A percentile compares a stretch with the other conserved stretches of the same genome.
These are phyloP conservation scores for Parazoanthus atlanticus DNA, from an alignment of 92 coral and sea anemone genomes.

Conservation along the genomic window DNA sequence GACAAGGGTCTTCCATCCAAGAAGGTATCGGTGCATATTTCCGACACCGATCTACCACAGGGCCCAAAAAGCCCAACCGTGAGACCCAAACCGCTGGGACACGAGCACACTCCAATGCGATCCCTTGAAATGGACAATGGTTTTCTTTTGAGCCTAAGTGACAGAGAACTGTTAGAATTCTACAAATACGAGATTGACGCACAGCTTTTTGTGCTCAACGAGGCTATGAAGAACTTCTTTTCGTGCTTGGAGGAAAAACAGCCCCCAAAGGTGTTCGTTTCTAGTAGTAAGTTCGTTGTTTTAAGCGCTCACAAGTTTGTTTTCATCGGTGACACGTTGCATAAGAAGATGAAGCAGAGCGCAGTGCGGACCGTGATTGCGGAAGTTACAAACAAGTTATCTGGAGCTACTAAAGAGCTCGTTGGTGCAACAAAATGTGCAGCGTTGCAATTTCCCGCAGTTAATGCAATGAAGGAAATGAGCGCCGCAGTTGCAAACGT, in stretches of 20 bases:
- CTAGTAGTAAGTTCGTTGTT: slow-evolving; percentile 94
- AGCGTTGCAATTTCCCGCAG: slow-evolving; percentile 89
- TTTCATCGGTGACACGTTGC: slow-evolving; percentile 89
- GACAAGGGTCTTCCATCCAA: slow-evolving; percentile 37
- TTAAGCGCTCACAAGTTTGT: slow-evolving; percentile 97
- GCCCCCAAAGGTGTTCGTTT: slow-evolving; percentile 92
- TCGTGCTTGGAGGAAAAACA: slow-evolving; percentile 75
- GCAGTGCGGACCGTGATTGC: slow-evolving; percentile 63
- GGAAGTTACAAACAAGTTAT: slow-evolving; percentile 72
- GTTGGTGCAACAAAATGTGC: slow-evolving; percentile 87
- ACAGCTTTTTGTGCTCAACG: slow-evolving; percentile 88
- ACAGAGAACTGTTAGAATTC: slow-evolving; percentile 82
- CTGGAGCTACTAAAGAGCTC: slow-evolving; percentile 74
- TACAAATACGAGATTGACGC: slow-evolving; percentile 92
- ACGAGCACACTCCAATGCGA: slow-evolving; percentile 11
- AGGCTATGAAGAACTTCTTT: slow-evolving; percentile 87
- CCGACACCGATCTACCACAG: slow-evolving; percentile 78
- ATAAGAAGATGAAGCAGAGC: slow-evolving; percentile 68
- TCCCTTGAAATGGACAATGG: slow-evolving; percentile 53
- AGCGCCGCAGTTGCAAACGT: slow-evolving; percentile 80
- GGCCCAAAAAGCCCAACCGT: slow-evolving; percentile 54
- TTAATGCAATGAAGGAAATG: slow-evolving; percentile 82
- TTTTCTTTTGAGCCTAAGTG: slow-evolving; percentile 75
- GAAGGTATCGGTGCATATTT: slow-evolving; percentile 61
- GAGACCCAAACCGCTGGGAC: slow-evolving; percentile 21